phyloP scores from a whole-genome alignment of 2,113 vertebrate species.

The Lophochroa leadbeateri region DNA sequence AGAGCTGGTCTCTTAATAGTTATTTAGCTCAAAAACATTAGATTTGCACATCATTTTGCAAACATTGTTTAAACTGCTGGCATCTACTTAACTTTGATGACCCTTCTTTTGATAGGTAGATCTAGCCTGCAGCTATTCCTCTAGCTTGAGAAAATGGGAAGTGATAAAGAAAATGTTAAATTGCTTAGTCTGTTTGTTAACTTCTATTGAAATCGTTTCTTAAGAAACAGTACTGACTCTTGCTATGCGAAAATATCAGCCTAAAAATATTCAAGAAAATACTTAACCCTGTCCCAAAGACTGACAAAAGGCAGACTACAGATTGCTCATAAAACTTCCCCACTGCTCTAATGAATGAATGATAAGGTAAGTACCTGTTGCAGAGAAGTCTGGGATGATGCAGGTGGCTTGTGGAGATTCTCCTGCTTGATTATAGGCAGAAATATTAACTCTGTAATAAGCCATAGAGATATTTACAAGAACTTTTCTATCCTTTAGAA shows the following conservation, averaged over 20 bases:
- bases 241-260: background rate
- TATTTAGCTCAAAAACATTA: background rate
- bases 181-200: background rate
- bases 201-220: background rate
- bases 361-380: background rate
- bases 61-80: background rate
- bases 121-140: background rate
- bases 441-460: constrained; percentile 37
- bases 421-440: constrained; percentile 57
- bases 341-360: background rate
- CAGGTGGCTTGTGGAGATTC: constrained; percentile 41
- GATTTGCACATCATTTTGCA: background rate
- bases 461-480: constrained; percentile 58
- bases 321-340: background rate
- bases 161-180: background rate
- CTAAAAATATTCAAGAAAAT: background rate
- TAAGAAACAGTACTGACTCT: background rate
- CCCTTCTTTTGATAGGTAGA: background rate
- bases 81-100: background rate
- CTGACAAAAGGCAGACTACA: background rate
- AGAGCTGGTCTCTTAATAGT: background rate
- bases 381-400: background rate
- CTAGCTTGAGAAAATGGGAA: background rate
- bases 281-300: background rate
- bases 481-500: background rate